These are phyloP conservation scores for Oscheius sp. DNA, from an alignment of 2,888 invertebrate genomes.

Conservation along the genomic window DNA sequence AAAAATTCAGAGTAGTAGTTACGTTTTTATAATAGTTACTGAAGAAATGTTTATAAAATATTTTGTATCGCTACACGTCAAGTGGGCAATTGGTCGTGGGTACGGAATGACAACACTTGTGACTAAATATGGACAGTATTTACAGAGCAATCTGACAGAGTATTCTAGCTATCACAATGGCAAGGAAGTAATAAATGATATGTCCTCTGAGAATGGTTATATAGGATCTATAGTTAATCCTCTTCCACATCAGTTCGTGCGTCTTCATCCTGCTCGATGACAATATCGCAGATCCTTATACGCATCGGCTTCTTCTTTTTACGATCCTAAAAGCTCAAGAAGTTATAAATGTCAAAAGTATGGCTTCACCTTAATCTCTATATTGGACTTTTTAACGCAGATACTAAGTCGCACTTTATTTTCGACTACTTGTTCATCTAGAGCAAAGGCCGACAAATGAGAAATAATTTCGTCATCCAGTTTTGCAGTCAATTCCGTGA, in stretches of 20 bases:
- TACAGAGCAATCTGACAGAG: neutral
- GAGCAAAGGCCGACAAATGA: constrained; percentile 56
- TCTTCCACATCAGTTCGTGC: constrained; percentile 26
- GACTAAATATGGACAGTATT: neutral
- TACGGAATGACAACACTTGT: constrained; percentile 18
- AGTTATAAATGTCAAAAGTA: neutral
- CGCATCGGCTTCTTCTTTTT: constrained; percentile 55
- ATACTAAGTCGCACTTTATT: constrained; percentile 50
- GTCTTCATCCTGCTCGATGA: constrained; percentile 55
- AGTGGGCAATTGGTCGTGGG: neutral
- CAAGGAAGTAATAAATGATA: neutral
- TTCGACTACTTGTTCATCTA: constrained; percentile 48
- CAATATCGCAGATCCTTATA: constrained; percentile 40
- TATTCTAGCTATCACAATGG: constrained; percentile 7
- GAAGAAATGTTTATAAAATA: too few relatives aligned
- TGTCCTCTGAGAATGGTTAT: neutral
- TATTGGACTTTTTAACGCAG: constrained; percentile 44
- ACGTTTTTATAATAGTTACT: too few relatives aligned
- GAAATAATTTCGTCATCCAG: constrained; percentile 58
- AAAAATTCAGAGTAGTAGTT: too few relatives aligned
- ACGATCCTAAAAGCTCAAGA: constrained; percentile 38
- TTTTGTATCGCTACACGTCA: neutral
- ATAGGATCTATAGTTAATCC: neutral
- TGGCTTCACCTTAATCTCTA: constrained; percentile 50
- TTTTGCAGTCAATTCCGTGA: constrained; percentile 36